These are phyloP conservation scores for Tachycineta bicolor DNA, from an alignment of 2,113 vertebrate genomes.

Conservation along the genomic window DNA sequence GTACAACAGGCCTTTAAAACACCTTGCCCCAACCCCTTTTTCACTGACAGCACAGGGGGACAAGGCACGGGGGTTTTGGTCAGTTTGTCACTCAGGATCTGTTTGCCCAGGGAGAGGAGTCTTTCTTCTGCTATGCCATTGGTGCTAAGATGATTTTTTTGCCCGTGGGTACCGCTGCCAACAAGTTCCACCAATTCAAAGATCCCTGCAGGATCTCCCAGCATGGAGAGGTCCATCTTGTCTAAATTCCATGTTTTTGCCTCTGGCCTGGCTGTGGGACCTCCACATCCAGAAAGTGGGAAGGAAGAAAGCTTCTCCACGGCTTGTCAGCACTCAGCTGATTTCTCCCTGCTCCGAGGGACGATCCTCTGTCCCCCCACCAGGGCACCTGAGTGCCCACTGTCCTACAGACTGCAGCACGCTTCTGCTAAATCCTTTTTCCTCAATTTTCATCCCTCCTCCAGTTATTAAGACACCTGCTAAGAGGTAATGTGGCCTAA, in stretches of 20 bases:
- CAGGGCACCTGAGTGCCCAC: background rate
- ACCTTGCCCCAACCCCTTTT: background rate
- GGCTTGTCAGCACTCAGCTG: background rate
- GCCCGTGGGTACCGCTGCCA: background rate
- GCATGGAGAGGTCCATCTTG: background rate
- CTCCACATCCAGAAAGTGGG: accelerated
- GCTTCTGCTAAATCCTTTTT: background rate
- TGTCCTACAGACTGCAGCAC: background rate
- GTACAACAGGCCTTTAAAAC: background rate
- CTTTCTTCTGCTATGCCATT: background rate
- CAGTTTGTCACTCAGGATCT: accelerated
- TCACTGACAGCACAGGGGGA: background rate
- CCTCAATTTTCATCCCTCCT: background rate
- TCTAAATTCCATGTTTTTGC: too few species aligned
- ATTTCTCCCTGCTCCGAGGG: accelerated
- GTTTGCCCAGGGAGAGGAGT: background rate
- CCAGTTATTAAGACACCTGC: background rate
- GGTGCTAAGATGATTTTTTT: background rate
- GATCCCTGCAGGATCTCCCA: background rate
- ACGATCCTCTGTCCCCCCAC: background rate
- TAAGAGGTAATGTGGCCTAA: background rate
- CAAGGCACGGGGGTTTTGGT: background rate
- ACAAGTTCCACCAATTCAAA: background rate
- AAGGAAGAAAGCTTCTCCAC: background rate
- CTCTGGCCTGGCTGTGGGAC: too few species aligned